Percentiles rank a stretch among this genome's conserved stretches.
Conservation (phyloP, 2,888 invertebrate species). For the Nomada hirtipes region DNA sequence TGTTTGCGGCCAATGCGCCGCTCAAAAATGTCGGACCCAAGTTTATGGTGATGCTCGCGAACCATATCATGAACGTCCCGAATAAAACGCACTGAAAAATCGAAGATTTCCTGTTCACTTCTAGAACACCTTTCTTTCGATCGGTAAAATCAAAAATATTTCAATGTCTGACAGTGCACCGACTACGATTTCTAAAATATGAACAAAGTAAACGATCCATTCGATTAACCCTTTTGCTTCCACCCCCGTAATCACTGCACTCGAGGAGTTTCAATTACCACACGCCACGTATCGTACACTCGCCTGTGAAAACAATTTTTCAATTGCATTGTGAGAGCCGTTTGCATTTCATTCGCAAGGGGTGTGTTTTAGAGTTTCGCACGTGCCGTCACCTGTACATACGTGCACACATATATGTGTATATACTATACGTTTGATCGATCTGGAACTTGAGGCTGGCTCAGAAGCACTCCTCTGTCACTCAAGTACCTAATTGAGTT, state of each 20-base stretch:
- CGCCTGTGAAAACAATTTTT: no score
- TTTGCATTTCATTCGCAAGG: background rate
- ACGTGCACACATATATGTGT: no score
- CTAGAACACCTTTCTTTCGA: no score
- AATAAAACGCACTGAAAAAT: constrained; percentile 92
- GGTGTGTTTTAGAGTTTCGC: background rate
- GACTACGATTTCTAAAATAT: no score
- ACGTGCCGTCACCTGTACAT: background rate
- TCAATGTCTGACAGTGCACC: no score
- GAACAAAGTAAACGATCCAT: no score
- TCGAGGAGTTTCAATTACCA: no score
- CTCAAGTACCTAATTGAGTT: constrained; percentile 39
- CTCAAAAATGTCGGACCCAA: constrained; percentile 94
- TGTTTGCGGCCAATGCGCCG: constrained; percentile 93
- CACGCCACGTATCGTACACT: no score
- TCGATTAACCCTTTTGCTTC: no score
- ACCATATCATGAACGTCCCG: constrained; percentile 97
- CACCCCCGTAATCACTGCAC: no score
- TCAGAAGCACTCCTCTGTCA: constrained; percentile 33
- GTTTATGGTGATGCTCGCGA: constrained; percentile 95
- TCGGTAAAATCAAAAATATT: no score
- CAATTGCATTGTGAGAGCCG: background rate
- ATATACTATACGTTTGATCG: constrained; percentile 18
- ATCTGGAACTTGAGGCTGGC: constrained; percentile 26
- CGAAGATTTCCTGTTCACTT: no score